These are phyloP conservation scores for Apodemia duryi DNA, from an alignment of 2,888 invertebrate genomes.

Conservation along the genomic window DNA sequence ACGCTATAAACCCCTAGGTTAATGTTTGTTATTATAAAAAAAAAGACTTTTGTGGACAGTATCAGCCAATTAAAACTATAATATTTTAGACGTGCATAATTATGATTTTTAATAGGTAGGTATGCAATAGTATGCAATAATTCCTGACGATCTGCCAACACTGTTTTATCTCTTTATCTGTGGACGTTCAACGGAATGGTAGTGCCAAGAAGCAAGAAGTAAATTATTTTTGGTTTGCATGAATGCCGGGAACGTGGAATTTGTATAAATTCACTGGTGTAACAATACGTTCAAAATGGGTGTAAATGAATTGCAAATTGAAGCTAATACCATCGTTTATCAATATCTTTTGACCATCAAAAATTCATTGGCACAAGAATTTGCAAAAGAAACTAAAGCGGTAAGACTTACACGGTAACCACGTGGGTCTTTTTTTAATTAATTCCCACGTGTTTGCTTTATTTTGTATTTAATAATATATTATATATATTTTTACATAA, in stretches of 20 bases:
- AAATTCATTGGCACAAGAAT: slow-evolving; percentile 83
- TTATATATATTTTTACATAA: too few relatives aligned
- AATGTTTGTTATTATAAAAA: too few relatives aligned
- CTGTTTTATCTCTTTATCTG: slow-evolving; percentile 22
- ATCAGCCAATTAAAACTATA: too few relatives aligned
- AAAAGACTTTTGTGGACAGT: too few relatives aligned
- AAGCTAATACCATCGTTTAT: slow-evolving; percentile 79
- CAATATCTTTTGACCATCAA: slow-evolving; percentile 83
- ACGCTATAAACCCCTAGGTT: too few relatives aligned
- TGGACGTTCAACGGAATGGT: slow-evolving; percentile 10
- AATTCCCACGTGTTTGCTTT: slow-evolving; percentile 48
- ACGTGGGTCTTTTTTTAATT: slow-evolving; percentile 50
- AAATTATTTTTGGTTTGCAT: slow-evolving; percentile 5
- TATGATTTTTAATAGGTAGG: too few relatives aligned
- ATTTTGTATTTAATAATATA: too few relatives aligned
- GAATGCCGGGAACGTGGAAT: slow-evolving; percentile 10
- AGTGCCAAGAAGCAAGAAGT: too few relatives aligned
- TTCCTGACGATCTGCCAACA: too few relatives aligned
- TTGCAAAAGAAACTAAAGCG: slow-evolving; percentile 85
- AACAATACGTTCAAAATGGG: slow-evolving; percentile 47
- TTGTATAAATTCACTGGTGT: neutral
- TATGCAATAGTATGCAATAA: too few relatives aligned
- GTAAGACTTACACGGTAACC: slow-evolving; percentile 77
- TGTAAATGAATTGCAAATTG: slow-evolving; percentile 40
- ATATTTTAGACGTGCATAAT: too few relatives aligned